Evolutionary conservation across 2,113 vertebrate genomes (phyloP).

Genomic region (Oncorhynchus keta): DNA sequence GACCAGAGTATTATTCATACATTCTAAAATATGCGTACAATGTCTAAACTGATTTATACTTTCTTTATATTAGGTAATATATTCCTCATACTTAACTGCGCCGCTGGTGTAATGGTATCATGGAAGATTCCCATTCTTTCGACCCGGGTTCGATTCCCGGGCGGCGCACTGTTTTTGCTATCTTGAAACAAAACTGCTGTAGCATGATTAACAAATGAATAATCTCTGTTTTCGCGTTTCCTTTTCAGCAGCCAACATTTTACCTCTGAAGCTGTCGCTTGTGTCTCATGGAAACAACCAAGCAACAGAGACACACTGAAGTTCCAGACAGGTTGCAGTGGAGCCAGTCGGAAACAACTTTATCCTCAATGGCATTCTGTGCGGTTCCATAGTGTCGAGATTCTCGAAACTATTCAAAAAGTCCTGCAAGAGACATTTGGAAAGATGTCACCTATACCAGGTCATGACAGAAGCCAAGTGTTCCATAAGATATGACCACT

Average conservation of each 20-base stretch:
- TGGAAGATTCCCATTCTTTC: conserved; percentile 99
- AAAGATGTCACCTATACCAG: conserved; percentile 75
- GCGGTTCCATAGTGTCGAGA: conserved; percentile 57
- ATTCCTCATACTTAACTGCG: conserved; percentile 51
- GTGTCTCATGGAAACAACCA: not conserved
- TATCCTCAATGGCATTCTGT: conserved; percentile 75
- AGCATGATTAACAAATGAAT: too few species aligned
- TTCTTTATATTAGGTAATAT: too few species aligned
- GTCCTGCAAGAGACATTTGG: conserved; percentile 63
- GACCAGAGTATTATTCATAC: too few species aligned
- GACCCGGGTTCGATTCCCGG: conserved; percentile 95
- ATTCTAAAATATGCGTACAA: too few species aligned
- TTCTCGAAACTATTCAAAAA: conserved; percentile 68
- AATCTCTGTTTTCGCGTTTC: too few species aligned
- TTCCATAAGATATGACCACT: not conserved
- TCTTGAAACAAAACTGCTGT: not conserved
- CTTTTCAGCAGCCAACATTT: too few species aligned
- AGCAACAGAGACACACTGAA: too few species aligned
- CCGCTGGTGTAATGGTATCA: conserved; percentile 99
- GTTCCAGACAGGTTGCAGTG: not conserved
- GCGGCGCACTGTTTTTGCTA: conserved; percentile 74
- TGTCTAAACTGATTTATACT: too few species aligned
- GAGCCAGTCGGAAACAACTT: conserved; percentile 57
- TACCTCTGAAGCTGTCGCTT: too few species aligned
- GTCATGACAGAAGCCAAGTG: conserved; percentile 46